phyloP scores from a whole-genome alignment of 2,113 vertebrate species.

The Ammodytes dubius region DNA sequence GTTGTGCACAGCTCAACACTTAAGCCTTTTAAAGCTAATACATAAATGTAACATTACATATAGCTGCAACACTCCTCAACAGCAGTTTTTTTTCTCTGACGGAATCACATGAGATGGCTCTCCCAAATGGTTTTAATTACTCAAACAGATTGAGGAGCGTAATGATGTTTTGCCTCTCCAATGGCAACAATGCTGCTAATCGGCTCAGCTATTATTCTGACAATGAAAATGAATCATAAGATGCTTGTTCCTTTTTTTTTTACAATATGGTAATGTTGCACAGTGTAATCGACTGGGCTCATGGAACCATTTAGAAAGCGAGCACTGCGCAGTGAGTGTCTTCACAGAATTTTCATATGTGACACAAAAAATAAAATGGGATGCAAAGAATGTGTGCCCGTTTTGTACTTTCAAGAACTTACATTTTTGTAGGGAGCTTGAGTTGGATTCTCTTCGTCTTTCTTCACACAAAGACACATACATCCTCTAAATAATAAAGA shows the following conservation, averaged over 20 bases:
- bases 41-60: constrained; percentile 84
- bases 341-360: constrained; percentile 27
- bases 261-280: constrained; percentile 70
- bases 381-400: constrained; percentile 5
- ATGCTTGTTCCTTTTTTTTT: constrained; percentile 65
- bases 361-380: constrained; percentile 25
- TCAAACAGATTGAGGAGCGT: constrained; percentile 77
- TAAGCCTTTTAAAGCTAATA: constrained; percentile 85
- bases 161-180: constrained; percentile 79
- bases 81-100: constrained; percentile 46
- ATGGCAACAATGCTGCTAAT: constrained; percentile 80
- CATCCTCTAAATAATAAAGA: constrained; percentile 6
- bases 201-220: constrained; percentile 80
- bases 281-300: constrained; percentile 55
- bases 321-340: constrained; percentile 23
- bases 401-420: constrained; percentile 18
- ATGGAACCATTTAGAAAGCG: constrained; percentile 36
- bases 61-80: constrained; percentile 63
- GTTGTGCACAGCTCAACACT: constrained; percentile 81
- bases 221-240: constrained; percentile 78
- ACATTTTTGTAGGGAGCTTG: neutral
- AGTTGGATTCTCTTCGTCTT: neutral
- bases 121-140: constrained; percentile 80
- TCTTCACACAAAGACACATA: neutral
- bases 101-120: constrained; percentile 73